phyloP scores from a whole-genome alignment of 2,888 invertebrate genomes.

The Podotricha telesiphe region DNA sequence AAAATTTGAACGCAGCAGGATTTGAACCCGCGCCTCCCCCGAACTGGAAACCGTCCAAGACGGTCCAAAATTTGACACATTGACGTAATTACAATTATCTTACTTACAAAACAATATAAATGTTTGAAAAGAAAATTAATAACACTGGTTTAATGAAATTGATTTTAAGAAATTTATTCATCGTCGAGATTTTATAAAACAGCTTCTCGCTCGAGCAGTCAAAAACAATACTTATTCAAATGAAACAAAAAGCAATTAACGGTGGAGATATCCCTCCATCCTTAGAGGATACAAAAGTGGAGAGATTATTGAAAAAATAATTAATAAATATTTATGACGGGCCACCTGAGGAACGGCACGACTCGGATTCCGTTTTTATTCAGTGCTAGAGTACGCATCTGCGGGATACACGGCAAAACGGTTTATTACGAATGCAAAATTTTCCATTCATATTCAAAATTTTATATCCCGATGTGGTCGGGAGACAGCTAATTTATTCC shows the following conservation, averaged over 20 bases:
- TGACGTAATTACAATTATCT: background rate
- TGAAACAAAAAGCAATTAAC: constrained; percentile 84
- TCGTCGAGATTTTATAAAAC: constrained; percentile 75
- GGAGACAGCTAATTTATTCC: constrained; percentile 91
- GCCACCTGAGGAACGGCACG: constrained; percentile 80
- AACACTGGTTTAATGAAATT: constrained; percentile 29
- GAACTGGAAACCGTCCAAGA: too few species aligned
- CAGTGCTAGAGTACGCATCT: constrained; percentile 76
- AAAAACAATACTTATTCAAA: constrained; percentile 84
- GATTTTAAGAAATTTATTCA: constrained; percentile 58
- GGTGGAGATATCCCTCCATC: constrained; percentile 78
- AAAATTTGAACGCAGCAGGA: too few species aligned
- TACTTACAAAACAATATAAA: constrained; percentile 12
- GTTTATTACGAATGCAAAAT: constrained; percentile 94
- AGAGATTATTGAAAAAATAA: constrained; percentile 84
- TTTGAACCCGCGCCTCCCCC: too few species aligned
- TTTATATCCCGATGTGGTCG: constrained; percentile 90
- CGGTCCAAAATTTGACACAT: background rate
- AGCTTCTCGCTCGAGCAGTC: constrained; percentile 75
- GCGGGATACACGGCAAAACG: constrained; percentile 82
- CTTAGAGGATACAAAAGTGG: constrained; percentile 74
- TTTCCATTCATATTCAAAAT: constrained; percentile 95
- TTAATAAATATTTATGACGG: constrained; percentile 83
- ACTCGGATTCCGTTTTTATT: constrained; percentile 74
- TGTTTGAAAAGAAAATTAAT: constrained; percentile 15